Evolutionary conservation across 2,888 invertebrate genomes (phyloP).

Genomic region (Lymantria monacha): DNA sequence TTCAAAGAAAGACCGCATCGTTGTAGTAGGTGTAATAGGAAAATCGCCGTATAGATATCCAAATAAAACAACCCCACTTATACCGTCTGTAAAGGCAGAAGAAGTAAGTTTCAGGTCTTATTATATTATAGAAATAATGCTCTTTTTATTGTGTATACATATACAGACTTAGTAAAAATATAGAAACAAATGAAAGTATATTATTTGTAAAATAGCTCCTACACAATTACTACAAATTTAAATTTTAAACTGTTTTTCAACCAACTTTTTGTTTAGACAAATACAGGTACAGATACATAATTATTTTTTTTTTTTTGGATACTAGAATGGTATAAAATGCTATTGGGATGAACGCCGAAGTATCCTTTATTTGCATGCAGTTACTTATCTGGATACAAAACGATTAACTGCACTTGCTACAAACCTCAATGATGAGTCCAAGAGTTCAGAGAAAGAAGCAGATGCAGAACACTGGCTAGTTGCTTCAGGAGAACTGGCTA

Average conservation of each 20-base stretch:
- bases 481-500: conserved; percentile 74
- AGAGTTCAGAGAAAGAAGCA: conserved; percentile 65
- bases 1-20: conserved; percentile 81
- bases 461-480: conserved; percentile 84
- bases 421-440: conserved; percentile 54
- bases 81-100: conserved; percentile 69
- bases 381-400: conserved; percentile 70
- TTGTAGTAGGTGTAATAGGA: conserved; percentile 87
- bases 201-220: no score
- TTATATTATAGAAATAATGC: background rate
- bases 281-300: no score
- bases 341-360: conserved; percentile 80
- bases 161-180: no score
- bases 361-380: conserved; percentile 79
- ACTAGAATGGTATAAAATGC: conserved; percentile 78
- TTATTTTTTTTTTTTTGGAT: background rate
- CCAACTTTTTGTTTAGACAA: no score
- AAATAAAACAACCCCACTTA: conserved; percentile 84
- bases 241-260: no score
- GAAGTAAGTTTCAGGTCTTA: conserved; percentile 47
- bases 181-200: no score
- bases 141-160: no score
- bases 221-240: no score
- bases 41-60: conserved; percentile 85
- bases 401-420: conserved; percentile 54